phyloP scores from a whole-genome alignment of 2,888 invertebrate genomes.

The Gastrophysa polygoni region DNA sequence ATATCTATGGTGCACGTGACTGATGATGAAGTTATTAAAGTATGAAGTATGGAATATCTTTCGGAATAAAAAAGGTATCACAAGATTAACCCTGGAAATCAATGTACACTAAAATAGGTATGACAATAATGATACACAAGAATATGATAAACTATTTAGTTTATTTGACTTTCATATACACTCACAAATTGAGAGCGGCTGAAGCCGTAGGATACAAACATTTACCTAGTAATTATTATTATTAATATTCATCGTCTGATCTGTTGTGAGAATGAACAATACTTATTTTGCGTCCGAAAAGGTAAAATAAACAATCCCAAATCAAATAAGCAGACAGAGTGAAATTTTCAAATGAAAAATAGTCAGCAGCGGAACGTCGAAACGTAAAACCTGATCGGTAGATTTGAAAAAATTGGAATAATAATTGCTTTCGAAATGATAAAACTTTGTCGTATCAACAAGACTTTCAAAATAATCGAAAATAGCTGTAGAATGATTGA shows the following conservation, averaged over 20 bases:
- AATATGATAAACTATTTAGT: slow-evolving; percentile 62
- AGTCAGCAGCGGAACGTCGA: slow-evolving; percentile 13
- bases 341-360: not conserved
- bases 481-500: no score
- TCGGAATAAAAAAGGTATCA: no score
- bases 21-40: no score
- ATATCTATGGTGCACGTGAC: no score
- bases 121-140: slow-evolving; percentile 33
- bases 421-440: no score
- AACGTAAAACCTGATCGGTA: not conserved
- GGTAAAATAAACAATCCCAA: slow-evolving; percentile 19
- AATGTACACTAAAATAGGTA: no score
- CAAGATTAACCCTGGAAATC: no score
- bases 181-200: slow-evolving; percentile 62
- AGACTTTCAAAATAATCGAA: no score
- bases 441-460: no score
- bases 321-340: not conserved
- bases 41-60: no score
- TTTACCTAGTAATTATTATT: slow-evolving; percentile 62
- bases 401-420: no score
- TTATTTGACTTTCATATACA: slow-evolving; percentile 63
- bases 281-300: slow-evolving; percentile 17
- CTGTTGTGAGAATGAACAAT: slow-evolving; percentile 51
- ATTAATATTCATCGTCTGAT: slow-evolving; percentile 58
- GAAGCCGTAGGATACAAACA: slow-evolving; percentile 62